Percentiles rank a stretch among this genome's conserved stretches.
phyloP scores from a whole-genome alignment of 1,140 invertebrate genomes.

The Plutomurus gul region DNA sequence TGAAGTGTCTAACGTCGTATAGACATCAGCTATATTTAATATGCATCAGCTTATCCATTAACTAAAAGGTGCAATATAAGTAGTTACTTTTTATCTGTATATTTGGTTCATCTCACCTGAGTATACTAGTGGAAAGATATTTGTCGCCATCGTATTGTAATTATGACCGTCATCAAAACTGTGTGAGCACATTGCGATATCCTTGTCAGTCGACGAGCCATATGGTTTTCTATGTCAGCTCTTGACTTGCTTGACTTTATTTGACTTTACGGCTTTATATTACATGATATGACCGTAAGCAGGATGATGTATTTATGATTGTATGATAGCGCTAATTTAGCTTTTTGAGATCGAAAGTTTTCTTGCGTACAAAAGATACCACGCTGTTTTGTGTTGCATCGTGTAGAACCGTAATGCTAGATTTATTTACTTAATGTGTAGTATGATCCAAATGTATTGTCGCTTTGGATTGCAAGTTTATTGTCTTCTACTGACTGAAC shows the following conservation, averaged over 20 bases:
- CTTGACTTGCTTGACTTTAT: neutral
- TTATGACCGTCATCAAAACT: neutral
- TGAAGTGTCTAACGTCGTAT: too few relatives aligned
- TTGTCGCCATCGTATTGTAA: neutral
- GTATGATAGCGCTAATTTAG: neutral
- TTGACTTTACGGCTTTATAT: too few relatives aligned
- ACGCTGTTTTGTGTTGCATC: neutral
- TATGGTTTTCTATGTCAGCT: conserved; percentile 25
- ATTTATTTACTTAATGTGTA: neutral
- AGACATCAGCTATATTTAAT: too few relatives aligned
- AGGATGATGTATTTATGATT: neutral
- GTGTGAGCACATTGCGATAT: neutral
- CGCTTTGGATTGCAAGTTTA: too few relatives aligned
- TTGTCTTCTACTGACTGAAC: too few relatives aligned
- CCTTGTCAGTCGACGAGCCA: conserved; percentile 2
- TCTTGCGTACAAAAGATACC: neutral
- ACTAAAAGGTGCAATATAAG: too few relatives aligned
- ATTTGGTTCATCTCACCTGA: neutral
- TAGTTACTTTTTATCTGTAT: too few relatives aligned
- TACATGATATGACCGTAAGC: conserved; percentile 6
- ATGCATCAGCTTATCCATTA: too few relatives aligned
- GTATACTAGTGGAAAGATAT: too few relatives aligned
- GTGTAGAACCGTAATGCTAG: neutral
- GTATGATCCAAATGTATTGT: too few relatives aligned
- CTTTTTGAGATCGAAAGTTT: neutral